phyloP scores from a whole-genome alignment of 2,797 vertebrate species.

The Schizothorax lantsangensis region DNA sequence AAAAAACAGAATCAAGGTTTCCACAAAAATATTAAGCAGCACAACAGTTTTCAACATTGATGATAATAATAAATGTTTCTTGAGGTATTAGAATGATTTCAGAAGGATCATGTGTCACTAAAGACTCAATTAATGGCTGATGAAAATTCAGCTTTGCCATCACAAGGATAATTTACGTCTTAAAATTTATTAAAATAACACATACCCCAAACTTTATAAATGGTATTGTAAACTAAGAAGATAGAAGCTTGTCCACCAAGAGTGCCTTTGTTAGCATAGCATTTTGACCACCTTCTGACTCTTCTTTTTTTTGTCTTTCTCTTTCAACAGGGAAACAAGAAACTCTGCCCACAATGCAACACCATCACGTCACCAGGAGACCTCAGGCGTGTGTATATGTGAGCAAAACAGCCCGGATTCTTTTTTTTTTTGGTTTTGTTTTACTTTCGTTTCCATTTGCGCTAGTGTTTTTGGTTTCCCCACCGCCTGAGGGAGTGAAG shows the following conservation, averaged over 20 bases:
- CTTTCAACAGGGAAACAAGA: slow-evolving; percentile 93
- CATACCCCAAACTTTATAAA: background rate
- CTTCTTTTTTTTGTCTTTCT: background rate
- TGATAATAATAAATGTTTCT: background rate
- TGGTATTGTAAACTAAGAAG: too few relatives aligned
- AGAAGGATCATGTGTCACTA: background rate
- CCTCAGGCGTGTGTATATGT: slow-evolving; percentile 98
- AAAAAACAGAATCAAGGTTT: background rate
- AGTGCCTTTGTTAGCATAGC: background rate
- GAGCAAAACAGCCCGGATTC: slow-evolving; percentile 73
- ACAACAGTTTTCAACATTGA: too few relatives aligned
- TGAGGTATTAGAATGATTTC: background rate
- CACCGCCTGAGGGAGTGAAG: slow-evolving; percentile 58
- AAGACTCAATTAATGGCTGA: background rate
- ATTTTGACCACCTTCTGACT: background rate
- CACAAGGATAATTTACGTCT: background rate
- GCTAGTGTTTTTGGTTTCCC: slow-evolving; percentile 62
- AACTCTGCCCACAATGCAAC: slow-evolving; percentile 99
- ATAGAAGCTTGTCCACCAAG: background rate
- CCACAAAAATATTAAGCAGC: background rate
- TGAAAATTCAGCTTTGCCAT: background rate
- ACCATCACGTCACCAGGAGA: slow-evolving; percentile 99
- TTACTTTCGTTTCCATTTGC: slow-evolving; percentile 45
- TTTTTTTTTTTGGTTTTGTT: slow-evolving; percentile 2
- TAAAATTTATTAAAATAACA: background rate